phyloP scores from a whole-genome alignment of 2,888 invertebrate genomes.

The Andrena trimmerana region DNA sequence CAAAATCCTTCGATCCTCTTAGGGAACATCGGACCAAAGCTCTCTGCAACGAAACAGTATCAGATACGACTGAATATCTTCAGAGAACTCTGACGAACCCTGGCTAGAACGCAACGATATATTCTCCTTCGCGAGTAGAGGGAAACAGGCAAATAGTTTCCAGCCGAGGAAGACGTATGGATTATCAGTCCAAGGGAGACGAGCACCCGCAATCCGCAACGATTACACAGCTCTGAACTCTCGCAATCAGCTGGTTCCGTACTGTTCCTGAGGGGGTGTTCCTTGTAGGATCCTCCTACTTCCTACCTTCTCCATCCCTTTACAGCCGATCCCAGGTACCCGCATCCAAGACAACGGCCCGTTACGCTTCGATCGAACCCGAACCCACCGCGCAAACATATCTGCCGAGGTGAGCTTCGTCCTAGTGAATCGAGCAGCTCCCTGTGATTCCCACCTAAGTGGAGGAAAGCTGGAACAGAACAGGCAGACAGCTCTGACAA shows the following conservation, averaged over 20 bases:
- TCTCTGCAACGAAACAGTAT: too few relatives aligned
- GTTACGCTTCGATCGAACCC: constrained; percentile 84
- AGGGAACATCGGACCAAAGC: too few relatives aligned
- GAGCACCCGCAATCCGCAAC: background rate
- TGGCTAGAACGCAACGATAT: too few relatives aligned
- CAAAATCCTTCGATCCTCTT: too few relatives aligned
- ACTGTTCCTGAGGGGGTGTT: constrained; percentile 61
- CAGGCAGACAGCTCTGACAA: background rate
- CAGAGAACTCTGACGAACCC: too few relatives aligned
- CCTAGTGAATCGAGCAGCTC: constrained; percentile 67
- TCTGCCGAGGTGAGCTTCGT: constrained; percentile 77
- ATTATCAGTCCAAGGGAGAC: background rate
- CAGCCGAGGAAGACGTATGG: background rate
- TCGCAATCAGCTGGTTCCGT: constrained; percentile 70
- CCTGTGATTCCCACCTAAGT: constrained; percentile 60
- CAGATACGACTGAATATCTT: too few relatives aligned
- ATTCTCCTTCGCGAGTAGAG: background rate
- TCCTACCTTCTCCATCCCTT: constrained; percentile 68
- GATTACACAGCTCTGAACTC: constrained; percentile 34
- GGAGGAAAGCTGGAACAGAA: constrained; percentile 30
- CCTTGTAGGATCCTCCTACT: constrained; percentile 65
- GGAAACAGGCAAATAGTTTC: constrained; percentile 1
- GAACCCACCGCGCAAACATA: constrained; percentile 82
- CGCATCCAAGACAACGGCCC: constrained; percentile 84
- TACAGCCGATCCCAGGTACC: constrained; percentile 79